Base-by-base conservation (phyloP, 2,888 invertebrate genomes). In the Eupithecia abbreviata region DNA sequence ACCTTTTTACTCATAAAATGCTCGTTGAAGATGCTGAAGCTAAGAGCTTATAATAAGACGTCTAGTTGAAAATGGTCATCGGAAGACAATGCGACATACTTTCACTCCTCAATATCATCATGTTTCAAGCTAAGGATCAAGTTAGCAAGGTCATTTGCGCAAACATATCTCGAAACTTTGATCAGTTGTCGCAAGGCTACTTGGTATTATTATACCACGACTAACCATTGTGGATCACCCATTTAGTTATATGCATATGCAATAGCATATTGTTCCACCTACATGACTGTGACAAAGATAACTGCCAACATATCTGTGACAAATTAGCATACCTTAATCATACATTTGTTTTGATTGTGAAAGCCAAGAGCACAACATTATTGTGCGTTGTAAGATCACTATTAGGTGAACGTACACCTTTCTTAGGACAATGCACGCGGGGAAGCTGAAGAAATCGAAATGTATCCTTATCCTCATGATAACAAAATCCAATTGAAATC, bases 211-310 rank as follows among this genome's bases (percentile, higher is more conserved):
- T 55, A 18, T 58, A 10, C 18, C 68, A 74, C 71, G 15, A 71
- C 13, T 5, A 62, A 41, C 67, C 75, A 75, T 73, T 75, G 78
- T 78, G 74, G 76, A 76, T 78, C 72, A 74, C 73, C 73, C 69
- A 74, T 76, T 77, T 78, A 73, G 65, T 77, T 69, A 66, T 85
- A 86, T 89, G 89, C 90, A 92, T 93, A 92, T 91, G 88, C 90
- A 90, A 90, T 89, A 84, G 85, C 88, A 88, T 88, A 91, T 92
- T 92, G 92, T 92, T 90, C 89, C 83, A 78, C 92, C 92, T 87
- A 92, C 92, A 85, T 81, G 71, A 67, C 76, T 85, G 74, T 80
- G 79, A 81, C 80, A 82, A 69, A 75, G 67, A 75, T 66, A 70
- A 71, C 55, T 72, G 45, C 69, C 65, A 55, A 55, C 43, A n/a